These are phyloP conservation scores for Takifugu ocellatus DNA, from an alignment of 2,797 vertebrate genomes.

Conservation along the genomic window DNA sequence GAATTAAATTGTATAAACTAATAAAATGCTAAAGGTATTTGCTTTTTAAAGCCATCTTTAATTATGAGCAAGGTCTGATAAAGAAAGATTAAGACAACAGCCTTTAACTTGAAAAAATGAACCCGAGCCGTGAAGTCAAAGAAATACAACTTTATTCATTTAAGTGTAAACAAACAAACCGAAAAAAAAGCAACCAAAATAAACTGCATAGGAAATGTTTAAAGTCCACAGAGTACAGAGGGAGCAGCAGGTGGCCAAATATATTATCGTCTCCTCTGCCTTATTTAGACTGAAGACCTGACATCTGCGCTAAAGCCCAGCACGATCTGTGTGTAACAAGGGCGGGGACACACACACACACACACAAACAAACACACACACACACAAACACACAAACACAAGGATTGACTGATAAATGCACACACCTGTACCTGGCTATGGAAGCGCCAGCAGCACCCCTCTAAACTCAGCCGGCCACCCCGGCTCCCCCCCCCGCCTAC, in stretches of 20 bases:
- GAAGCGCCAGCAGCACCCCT: conserved; percentile 66
- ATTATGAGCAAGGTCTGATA: too few species aligned
- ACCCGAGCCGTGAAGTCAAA: conserved; percentile 56
- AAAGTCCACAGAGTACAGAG: conserved; percentile 94
- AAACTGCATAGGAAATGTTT: conserved; percentile 99
- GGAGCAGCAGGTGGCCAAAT: conserved; percentile 77
- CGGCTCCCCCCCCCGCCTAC: conserved; percentile 79
- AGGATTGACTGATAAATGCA: conserved; percentile 5
- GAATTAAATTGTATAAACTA: too few species aligned
- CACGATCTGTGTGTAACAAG: conserved; percentile 36
- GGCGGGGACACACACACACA: conserved; percentile 25
- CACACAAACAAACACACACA: conserved; percentile 15
- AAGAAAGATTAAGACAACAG: too few species aligned
- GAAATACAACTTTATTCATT: conserved; percentile 97
- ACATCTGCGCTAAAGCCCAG: conserved; percentile 65
- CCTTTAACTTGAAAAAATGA: conserved; percentile 1
- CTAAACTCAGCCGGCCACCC: conserved; percentile 77
- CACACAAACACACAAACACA: conserved; percentile 12
- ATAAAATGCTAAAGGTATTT: too few species aligned
- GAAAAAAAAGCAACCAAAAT: conserved; percentile 63
- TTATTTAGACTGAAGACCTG: conserved; percentile 75
- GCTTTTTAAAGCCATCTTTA: too few species aligned
- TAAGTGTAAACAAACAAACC: conserved; percentile 78
- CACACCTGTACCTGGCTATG: conserved; percentile 20
- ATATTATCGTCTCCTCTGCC: conserved; percentile 80